Evolutionary conservation across 2,888 invertebrate species (phyloP).

Genomic region (Agonopterix subpropinquella): DNA sequence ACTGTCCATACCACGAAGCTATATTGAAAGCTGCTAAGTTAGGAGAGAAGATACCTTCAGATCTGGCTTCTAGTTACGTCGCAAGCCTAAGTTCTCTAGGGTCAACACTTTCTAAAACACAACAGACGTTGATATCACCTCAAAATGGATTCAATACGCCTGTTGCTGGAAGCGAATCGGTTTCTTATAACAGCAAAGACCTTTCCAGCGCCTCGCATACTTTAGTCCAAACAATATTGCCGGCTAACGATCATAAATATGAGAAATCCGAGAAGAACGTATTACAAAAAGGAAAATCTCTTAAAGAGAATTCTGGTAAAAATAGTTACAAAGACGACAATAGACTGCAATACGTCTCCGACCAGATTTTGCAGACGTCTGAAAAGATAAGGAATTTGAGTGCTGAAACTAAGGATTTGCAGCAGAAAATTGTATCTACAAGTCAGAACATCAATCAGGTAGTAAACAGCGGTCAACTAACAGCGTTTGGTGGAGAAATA

Average conservation of each 20-base stretch:
- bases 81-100: slow-evolving; percentile 71
- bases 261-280: slow-evolving; percentile 30
- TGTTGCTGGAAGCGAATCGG: slow-evolving; percentile 36
- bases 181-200: slow-evolving; percentile 44
- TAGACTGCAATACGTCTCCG: slow-evolving; percentile 41
- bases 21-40: slow-evolving; percentile 59
- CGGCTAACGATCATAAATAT: slow-evolving; percentile 38
- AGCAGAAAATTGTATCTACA: slow-evolving; percentile 51
- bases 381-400: slow-evolving; percentile 55
- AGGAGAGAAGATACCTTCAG: slow-evolving; percentile 63
- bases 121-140: slow-evolving; percentile 37
- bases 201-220: slow-evolving; percentile 48
- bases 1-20: slow-evolving; percentile 70
- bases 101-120: slow-evolving; percentile 62
- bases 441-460: slow-evolving; percentile 41
- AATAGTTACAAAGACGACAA: slow-evolving; percentile 39
- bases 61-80: slow-evolving; percentile 68
- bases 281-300: slow-evolving; percentile 45
- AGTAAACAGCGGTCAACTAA: slow-evolving; percentile 18
- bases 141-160: slow-evolving; percentile 41
- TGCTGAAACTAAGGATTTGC: slow-evolving; percentile 54
- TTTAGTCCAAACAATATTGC: slow-evolving; percentile 39
- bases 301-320: slow-evolving; percentile 31
- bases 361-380: slow-evolving; percentile 60
- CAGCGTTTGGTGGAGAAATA: slow-evolving; percentile 30